These are phyloP conservation scores for Cyprinodon tularosa DNA, from an alignment of 2,113 vertebrate species.

Conservation along the genomic window DNA sequence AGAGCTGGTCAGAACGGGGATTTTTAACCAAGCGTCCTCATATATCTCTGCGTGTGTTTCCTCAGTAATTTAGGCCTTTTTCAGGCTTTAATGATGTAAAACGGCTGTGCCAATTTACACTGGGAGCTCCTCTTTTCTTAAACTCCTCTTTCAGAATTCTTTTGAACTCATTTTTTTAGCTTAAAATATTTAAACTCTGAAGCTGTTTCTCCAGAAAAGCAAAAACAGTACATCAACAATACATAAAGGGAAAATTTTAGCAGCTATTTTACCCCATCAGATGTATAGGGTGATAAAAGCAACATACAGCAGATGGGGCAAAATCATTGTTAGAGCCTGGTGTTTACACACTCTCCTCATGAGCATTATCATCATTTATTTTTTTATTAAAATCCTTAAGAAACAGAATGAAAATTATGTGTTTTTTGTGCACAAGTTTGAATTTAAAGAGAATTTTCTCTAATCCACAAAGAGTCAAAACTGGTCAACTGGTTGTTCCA, in stretches of 20 bases:
- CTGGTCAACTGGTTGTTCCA: too few species aligned
- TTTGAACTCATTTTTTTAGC: not conserved
- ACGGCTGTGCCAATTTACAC: not conserved
- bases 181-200: not conserved
- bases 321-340: not conserved
- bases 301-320: not conserved
- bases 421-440: not conserved
- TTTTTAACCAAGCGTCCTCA: not conserved
- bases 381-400: not conserved
- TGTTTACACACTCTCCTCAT: not conserved
- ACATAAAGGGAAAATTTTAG: not conserved
- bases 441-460: not conserved
- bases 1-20: not conserved
- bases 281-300: not conserved
- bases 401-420: not conserved
- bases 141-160: not conserved
- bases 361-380: not conserved
- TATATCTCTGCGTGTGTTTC: not conserved
- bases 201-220: not conserved
- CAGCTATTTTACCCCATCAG: not conserved
- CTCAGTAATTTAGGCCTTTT: not conserved
- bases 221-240: too few species aligned
- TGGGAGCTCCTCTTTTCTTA: not conserved
- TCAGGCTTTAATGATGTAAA: not conserved
- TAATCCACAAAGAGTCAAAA: not conserved